phyloP scores from a whole-genome alignment of 2,888 invertebrate species.

The Charanyca ferruginea region DNA sequence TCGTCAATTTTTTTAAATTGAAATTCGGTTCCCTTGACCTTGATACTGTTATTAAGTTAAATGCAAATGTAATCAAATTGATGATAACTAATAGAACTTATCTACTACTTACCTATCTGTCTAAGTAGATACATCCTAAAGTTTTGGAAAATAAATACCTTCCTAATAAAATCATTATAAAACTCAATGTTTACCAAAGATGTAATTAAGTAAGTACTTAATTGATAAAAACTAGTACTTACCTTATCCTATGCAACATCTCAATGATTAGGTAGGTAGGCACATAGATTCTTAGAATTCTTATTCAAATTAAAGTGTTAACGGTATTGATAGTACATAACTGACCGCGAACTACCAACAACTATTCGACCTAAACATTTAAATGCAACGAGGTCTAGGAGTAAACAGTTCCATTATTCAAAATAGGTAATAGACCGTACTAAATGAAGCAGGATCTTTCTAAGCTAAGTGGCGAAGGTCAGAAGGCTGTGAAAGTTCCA shows the following conservation, averaged over 20 bases:
- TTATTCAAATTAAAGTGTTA: conserved; percentile 2
- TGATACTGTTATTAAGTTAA: neutral
- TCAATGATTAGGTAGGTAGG: too few species aligned
- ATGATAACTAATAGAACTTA: too few species aligned
- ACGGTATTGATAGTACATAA: conserved; percentile 18
- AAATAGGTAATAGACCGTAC: conserved; percentile 3
- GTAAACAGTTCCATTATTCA: conserved; percentile 36
- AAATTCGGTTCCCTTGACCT: conserved; percentile 19
- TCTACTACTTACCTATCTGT: too few species aligned
- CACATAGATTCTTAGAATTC: too few species aligned
- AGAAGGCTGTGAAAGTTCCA: conserved; percentile 56
- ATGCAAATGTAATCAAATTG: too few species aligned
- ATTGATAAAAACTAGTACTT: neutral
- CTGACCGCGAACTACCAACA: conserved; percentile 31
- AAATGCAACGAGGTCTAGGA: conserved; percentile 55
- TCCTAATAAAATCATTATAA: too few species aligned
- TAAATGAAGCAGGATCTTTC: conserved; percentile 54
- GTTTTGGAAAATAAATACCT: too few species aligned
- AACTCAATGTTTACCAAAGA: neutral
- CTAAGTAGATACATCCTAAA: too few species aligned
- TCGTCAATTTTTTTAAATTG: conserved; percentile 31
- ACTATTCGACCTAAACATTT: conserved; percentile 48
- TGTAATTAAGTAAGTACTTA: neutral
- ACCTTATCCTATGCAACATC: neutral
- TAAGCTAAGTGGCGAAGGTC: conserved; percentile 50